phyloP scores from a whole-genome alignment of 2,797 vertebrate genomes.

The Monodelphis domestica region DNA sequence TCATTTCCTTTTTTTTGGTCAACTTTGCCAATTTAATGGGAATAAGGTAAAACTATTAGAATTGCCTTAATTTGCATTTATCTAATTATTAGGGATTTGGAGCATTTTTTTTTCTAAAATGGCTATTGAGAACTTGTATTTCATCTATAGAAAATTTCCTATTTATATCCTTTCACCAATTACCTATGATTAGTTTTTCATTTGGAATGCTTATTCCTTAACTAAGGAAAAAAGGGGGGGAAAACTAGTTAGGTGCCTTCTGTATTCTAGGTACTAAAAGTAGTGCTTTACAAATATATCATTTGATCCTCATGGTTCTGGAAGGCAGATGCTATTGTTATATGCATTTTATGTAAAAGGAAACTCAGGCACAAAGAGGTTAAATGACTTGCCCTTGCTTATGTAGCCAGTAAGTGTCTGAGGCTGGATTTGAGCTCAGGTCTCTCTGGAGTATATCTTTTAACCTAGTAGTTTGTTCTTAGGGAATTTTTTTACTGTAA shows the following conservation, averaged over 20 bases:
- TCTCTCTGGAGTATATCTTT: neutral
- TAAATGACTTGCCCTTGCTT: neutral
- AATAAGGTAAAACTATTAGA: too few relatives aligned
- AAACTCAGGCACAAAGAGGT: neutral
- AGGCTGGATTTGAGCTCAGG: too few relatives aligned
- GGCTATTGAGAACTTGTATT: too few relatives aligned
- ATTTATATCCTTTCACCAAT: neutral
- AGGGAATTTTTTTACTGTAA: neutral
- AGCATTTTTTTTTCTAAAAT: too few relatives aligned
- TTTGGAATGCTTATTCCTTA: neutral
- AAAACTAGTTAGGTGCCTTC: neutral
- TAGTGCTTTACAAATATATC: neutral
- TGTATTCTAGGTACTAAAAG: neutral
- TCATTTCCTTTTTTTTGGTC: too few relatives aligned
- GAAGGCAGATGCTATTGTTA: neutral
- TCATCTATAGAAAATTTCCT: too few relatives aligned
- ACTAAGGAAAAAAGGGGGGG: neutral
- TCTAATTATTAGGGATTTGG: too few relatives aligned
- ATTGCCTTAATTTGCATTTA: too few relatives aligned
- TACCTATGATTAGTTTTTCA: neutral
- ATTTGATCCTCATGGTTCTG: neutral
- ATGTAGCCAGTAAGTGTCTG: neutral
- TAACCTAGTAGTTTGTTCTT: neutral
- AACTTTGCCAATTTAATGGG: too few relatives aligned
- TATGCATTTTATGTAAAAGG: neutral